Conservation (phyloP, 2,113 vertebrate genomes). For the Syrrhaptes paradoxus region DNA sequence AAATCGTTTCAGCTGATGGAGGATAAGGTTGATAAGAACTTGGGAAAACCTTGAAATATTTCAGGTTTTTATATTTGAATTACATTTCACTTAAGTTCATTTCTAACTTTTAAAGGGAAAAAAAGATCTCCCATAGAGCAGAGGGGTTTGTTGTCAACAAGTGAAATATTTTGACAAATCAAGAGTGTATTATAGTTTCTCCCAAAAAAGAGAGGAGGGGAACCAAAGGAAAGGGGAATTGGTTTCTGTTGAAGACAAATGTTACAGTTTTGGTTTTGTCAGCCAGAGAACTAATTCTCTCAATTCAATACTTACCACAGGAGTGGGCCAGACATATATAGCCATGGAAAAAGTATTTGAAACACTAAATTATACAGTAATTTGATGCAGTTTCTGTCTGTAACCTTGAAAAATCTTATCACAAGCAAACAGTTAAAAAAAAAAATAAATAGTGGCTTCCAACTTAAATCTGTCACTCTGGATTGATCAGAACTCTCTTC, state of each 20-base stretch:
- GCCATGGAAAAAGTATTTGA: background rate
- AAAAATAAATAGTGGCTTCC: background rate
- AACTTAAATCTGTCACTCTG: background rate
- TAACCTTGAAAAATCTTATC: slow-evolving; percentile 50
- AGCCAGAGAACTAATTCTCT: background rate
- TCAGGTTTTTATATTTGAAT: slow-evolving; percentile 14
- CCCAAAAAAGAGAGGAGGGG: background rate
- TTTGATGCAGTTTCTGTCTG: background rate
- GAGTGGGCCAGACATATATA: background rate
- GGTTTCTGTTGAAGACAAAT: background rate
- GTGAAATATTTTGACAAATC: background rate
- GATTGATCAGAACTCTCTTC: background rate
- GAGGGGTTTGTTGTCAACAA: background rate
- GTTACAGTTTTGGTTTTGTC: background rate
- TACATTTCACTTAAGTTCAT: background rate
- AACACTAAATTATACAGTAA: slow-evolving; percentile 3
- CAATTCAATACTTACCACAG: background rate
- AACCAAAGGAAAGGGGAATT: background rate
- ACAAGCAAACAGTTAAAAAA: background rate
- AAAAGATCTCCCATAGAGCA: background rate
- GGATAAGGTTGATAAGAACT: slow-evolving; percentile 18
- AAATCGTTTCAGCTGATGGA: background rate
- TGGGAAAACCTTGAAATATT: slow-evolving; percentile 17
- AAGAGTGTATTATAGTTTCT: background rate
- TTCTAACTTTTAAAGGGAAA: background rate